Conservation (phyloP, 2,888 invertebrate species). For the Polydrusus cervinus region DNA sequence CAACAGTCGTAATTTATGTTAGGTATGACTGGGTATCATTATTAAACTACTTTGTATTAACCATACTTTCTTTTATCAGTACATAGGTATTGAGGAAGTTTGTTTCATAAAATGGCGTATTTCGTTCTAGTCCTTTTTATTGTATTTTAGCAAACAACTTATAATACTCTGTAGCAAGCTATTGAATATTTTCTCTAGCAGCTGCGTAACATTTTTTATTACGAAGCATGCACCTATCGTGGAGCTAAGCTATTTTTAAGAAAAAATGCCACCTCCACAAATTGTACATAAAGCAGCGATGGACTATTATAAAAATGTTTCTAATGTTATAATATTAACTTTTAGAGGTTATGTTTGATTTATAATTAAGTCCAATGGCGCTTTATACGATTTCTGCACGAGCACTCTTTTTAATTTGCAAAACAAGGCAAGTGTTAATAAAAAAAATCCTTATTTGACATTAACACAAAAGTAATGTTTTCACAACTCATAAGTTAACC, state of each 20-base stretch:
- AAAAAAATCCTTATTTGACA: slow-evolving; percentile 17
- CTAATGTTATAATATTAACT: slow-evolving; percentile 10
- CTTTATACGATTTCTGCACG: slow-evolving; percentile 47
- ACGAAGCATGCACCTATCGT: slow-evolving; percentile 23
- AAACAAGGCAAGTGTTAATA: slow-evolving; percentile 23
- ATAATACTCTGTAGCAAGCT: slow-evolving; percentile 50
- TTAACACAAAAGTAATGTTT: slow-evolving; percentile 24
- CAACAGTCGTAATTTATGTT: too few species aligned
- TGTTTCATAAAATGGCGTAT: slow-evolving; percentile 37
- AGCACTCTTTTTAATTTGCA: slow-evolving; percentile 45
- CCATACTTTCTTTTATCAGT: background rate
- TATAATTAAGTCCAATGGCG: slow-evolving; percentile 18
- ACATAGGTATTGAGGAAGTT: slow-evolving; percentile 11
- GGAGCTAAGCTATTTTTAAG: background rate
- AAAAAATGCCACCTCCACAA: slow-evolving; percentile 11
- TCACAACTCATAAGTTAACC: slow-evolving; percentile 55
- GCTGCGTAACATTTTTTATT: slow-evolving; percentile 34
- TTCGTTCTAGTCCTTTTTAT: slow-evolving; percentile 64
- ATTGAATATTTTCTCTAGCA: slow-evolving; percentile 44
- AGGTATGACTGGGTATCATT: too few species aligned
- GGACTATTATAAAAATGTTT: slow-evolving; percentile 26
- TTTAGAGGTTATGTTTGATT: slow-evolving; percentile 14
- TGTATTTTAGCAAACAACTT: slow-evolving; percentile 55
- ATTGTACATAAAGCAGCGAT: slow-evolving; percentile 35
- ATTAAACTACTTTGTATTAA: background rate